Conservation (phyloP, 2,113 vertebrate species). For the Ophiodon elongatus region DNA sequence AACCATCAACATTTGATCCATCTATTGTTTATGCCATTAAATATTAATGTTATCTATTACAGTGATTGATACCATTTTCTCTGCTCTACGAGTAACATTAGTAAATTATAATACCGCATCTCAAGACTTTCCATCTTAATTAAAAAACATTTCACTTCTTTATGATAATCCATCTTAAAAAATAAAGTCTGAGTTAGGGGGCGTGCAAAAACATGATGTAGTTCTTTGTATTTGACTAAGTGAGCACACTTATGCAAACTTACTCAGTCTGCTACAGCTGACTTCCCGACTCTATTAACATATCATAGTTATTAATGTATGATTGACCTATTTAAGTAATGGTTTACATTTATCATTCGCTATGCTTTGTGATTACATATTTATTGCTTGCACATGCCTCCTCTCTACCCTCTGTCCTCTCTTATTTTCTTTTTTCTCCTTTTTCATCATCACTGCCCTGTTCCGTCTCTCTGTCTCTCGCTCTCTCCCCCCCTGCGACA, state of each 20-base stretch:
- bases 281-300: constrained; percentile 66
- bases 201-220: constrained; percentile 47
- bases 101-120: neutral
- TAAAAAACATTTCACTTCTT: constrained; percentile 31
- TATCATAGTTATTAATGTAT: constrained; percentile 67
- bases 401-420: constrained; percentile 42
- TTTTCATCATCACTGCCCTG: constrained; percentile 41
- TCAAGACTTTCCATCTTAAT: constrained; percentile 6
- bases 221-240: constrained; percentile 62
- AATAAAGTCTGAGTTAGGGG: constrained; percentile 36
- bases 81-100: neutral
- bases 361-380: constrained; percentile 68
- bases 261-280: constrained; percentile 49
- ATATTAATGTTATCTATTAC: neutral
- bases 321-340: constrained; percentile 77
- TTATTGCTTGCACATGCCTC: constrained; percentile 59
- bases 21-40: constrained; percentile 7
- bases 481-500: constrained; percentile 45
- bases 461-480: constrained; percentile 25
- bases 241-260: constrained; percentile 52
- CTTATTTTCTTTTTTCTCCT: constrained; percentile 34
- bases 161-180: constrained; percentile 22
- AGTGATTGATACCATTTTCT: constrained; percentile 10
- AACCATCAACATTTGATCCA: neutral
- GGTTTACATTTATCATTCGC: constrained; percentile 70